A percentile compares a stretch with the other conserved stretches of the same genome.
phyloP scores from a whole-genome alignment of 1,140 invertebrate species.

The Chrysoperla carnea region DNA sequence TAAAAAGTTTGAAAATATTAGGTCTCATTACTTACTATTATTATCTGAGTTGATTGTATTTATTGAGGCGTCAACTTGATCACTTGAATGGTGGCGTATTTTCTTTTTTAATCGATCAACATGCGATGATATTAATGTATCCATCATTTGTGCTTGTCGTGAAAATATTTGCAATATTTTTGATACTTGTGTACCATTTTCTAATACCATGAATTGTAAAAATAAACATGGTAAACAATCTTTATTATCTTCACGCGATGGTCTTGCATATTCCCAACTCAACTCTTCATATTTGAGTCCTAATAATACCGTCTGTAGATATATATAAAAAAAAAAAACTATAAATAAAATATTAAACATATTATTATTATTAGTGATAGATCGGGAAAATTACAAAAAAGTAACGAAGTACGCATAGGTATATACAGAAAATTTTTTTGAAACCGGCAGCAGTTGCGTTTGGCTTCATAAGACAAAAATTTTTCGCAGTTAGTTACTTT shows the following conservation, averaged over 20 bases:
- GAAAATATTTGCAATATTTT: conserved; percentile 80
- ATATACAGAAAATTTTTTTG: too few species aligned
- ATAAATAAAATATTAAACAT: not conserved
- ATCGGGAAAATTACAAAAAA: too few species aligned
- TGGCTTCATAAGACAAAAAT: too few species aligned
- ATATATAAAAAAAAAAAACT: conserved; percentile 12
- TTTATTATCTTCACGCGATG: conserved; percentile 64
- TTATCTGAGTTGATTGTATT: too few species aligned
- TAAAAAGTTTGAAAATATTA: too few species aligned
- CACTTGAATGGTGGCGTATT: conserved; percentile 7
- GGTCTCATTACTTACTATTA: too few species aligned
- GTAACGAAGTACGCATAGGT: too few species aligned
- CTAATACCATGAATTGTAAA: conserved; percentile 69
- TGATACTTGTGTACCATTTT: conserved; percentile 67
- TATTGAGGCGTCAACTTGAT: too few species aligned
- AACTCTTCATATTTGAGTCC: conserved; percentile 74
- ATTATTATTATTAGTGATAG: not conserved
- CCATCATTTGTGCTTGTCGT: conserved; percentile 80
- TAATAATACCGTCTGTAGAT: conserved; percentile 62
- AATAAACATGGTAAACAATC: conserved; percentile 82
- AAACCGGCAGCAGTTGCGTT: too few species aligned
- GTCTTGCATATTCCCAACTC: conserved; percentile 77
- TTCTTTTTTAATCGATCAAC: conserved; percentile 48
- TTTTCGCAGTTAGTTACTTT: too few species aligned
- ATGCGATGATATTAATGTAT: conserved; percentile 74